Percentiles rank a stretch among this genome's conserved stretches.
Conservation (phyloP, 2,797 vertebrate genomes). For the Poeciliopsis presidionis region DNA sequence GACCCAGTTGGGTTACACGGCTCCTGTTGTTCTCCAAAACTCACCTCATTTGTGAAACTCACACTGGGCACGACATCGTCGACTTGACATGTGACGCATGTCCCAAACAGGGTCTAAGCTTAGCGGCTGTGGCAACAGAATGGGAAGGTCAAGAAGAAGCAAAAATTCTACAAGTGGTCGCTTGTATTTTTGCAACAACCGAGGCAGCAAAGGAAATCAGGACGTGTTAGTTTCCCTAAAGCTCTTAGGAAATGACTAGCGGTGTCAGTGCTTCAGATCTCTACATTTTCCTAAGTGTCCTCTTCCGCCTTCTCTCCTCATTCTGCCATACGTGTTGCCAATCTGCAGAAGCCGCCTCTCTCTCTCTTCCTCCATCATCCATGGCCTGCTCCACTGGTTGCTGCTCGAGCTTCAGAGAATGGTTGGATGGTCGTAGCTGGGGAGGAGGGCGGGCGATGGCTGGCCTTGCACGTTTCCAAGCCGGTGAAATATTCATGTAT, state of each 20-base stretch:
- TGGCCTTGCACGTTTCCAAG: conserved; percentile 68
- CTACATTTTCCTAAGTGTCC: conserved; percentile 44
- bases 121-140: background rate
- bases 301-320: conserved; percentile 34
- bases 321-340: conserved; percentile 49
- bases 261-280: conserved; percentile 49
- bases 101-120: background rate
- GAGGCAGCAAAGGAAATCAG: conserved; percentile 33
- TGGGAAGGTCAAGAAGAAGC: background rate
- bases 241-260: conserved; percentile 19
- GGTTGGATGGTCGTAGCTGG: conserved; percentile 27
- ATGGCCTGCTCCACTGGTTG: conserved; percentile 45
- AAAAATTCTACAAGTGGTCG: background rate
- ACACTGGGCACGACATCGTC: background rate
- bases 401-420: conserved; percentile 45
- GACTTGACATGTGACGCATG: background rate
- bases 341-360: conserved; percentile 31
- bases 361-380: conserved; percentile 57
- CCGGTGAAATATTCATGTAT: conserved; percentile 81
- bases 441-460: conserved; percentile 50
- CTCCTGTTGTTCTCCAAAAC: background rate
- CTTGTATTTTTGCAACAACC: conserved; percentile 10
- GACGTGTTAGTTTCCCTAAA: conserved; percentile 15
- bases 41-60: background rate
- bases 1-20: background rate